Conservation (phyloP, 2,888 invertebrate genomes). For the Fissipunctia ypsillon region DNA sequence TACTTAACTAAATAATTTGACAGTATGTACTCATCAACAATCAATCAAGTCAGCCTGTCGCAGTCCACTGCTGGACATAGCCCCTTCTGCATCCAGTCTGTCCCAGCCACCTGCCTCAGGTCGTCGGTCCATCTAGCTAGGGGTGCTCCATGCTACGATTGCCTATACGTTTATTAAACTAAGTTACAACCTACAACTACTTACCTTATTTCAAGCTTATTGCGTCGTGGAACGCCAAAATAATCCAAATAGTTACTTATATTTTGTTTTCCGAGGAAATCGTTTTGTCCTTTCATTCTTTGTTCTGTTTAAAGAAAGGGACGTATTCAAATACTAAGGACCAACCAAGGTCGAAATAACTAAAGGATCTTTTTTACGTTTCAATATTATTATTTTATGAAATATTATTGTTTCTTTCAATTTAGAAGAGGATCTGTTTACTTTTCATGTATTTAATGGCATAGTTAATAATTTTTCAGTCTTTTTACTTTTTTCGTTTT, state of each 20-base stretch:
- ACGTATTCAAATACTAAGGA: conserved; percentile 2
- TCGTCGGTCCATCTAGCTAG: too few species aligned
- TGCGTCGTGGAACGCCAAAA: background rate
- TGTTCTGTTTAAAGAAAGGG: background rate
- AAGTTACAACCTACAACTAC: background rate
- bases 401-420: conserved; percentile 8
- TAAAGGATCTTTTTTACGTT: conserved; percentile 18
- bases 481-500: background rate
- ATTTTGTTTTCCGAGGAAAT: conserved; percentile 9
- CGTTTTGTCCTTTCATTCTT: background rate
- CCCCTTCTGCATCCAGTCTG: too few species aligned
- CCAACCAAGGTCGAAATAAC: conserved; percentile 4
- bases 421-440: conserved; percentile 13
- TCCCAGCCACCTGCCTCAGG: too few species aligned
- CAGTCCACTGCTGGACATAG: too few species aligned
- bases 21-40: too few species aligned
- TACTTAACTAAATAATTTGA: too few species aligned
- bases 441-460: conserved; percentile 17
- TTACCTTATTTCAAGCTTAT: background rate
- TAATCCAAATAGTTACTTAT: background rate
- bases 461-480: conserved; percentile 2
- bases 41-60: too few species aligned
- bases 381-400: conserved; percentile 14
- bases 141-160: too few species aligned
- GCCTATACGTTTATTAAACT: too few species aligned